Evolutionary conservation across 2,113 vertebrate genomes (phyloP).

Genomic region (Trochalopteron elliotii): DNA sequence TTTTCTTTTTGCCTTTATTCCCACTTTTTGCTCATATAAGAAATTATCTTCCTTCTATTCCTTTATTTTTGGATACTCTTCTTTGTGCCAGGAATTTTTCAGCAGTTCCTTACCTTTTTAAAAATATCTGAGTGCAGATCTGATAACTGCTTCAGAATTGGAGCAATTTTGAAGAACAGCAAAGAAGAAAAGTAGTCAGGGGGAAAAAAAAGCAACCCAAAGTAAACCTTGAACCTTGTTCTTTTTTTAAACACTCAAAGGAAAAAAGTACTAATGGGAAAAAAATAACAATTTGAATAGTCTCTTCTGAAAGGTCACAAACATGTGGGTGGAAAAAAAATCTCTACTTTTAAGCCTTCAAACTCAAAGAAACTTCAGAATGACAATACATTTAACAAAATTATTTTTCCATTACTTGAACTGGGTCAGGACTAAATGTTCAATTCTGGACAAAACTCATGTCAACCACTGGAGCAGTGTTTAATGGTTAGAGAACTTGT

Average conservation of each 20-base stretch:
- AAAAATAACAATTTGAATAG: constrained; percentile 7
- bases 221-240: neutral
- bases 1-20: neutral
- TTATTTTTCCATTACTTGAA: constrained; percentile 26
- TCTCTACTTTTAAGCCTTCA: neutral
- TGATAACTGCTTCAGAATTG: neutral
- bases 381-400: neutral
- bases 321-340: neutral
- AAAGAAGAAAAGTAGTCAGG: neutral
- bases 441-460: neutral
- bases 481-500: neutral
- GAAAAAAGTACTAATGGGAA: constrained; percentile 9
- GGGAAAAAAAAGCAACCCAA: neutral
- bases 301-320: constrained; percentile 39
- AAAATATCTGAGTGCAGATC: neutral
- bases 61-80: neutral
- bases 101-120: neutral
- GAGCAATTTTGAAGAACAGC: neutral
- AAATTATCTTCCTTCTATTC: neutral
- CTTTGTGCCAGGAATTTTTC: neutral
- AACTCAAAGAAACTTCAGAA: constrained; percentile 1
- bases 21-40: neutral
- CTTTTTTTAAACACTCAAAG: neutral
- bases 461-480: neutral
- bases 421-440: neutral